Conservation (phyloP, 2,888 invertebrate species). For the Tortricodes alternella region DNA sequence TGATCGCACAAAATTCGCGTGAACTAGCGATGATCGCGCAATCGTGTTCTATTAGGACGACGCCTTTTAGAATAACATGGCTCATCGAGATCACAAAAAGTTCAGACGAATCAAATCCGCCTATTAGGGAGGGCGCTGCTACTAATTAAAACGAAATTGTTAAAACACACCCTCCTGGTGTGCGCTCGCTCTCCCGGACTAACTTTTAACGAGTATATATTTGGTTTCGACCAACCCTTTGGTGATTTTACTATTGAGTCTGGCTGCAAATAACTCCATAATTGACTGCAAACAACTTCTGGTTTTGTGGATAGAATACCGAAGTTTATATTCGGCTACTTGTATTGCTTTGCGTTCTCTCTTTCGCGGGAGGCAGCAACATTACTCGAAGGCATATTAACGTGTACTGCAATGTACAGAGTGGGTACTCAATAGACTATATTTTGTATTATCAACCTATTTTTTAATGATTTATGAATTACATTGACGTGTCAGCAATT, state of each 20-base stretch:
- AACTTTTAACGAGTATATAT: conserved; percentile 83
- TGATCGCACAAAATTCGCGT: too few species aligned
- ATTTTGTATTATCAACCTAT: too few species aligned
- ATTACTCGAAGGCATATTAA: background rate
- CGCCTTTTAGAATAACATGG: too few species aligned
- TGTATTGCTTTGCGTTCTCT: conserved; percentile 20
- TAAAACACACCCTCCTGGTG: conserved; percentile 66
- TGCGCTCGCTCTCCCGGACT: conserved; percentile 60
- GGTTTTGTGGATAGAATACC: conserved; percentile 62
- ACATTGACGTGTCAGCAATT: too few species aligned
- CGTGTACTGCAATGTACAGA: background rate
- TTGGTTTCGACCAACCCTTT: conserved; percentile 80
- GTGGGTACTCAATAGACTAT: too few species aligned
- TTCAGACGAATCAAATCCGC: conserved; percentile 63
- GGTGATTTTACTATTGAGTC: conserved; percentile 80
- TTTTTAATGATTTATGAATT: too few species aligned
- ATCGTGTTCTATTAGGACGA: too few species aligned
- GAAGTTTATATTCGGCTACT: conserved; percentile 45
- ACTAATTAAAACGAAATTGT: conserved; percentile 82
- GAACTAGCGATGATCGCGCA: too few species aligned
- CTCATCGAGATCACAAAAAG: conserved; percentile 45
- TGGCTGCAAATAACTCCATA: conserved; percentile 79
- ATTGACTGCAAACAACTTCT: conserved; percentile 79
- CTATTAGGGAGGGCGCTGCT: conserved; percentile 68
- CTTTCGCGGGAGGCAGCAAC: background rate